Conservation (phyloP, 2,797 vertebrate species). For the Scolopax rusticola region DNA sequence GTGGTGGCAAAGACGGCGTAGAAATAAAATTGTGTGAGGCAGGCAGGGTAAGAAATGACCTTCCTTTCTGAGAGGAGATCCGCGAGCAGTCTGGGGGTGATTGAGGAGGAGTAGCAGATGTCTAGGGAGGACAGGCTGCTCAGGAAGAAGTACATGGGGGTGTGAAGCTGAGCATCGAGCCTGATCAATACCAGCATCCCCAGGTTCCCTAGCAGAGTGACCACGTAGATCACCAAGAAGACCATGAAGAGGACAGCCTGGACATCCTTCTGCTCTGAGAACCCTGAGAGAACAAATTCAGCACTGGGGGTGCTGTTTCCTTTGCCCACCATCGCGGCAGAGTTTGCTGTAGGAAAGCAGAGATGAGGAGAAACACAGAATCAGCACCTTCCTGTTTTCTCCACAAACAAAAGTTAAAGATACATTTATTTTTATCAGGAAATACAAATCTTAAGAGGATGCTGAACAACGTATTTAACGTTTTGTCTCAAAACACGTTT, state of each 20-base stretch:
- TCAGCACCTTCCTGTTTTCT: neutral
- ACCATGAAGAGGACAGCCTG: neutral
- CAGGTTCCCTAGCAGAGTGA: conserved; percentile 20
- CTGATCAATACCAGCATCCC: neutral
- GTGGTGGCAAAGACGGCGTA: conserved; percentile 36
- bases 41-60: neutral
- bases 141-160: conserved; percentile 47
- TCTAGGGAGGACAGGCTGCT: conserved; percentile 17
- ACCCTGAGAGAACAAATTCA: conserved; percentile 16
- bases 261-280: neutral
- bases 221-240: neutral
- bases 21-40: conserved; percentile 42
- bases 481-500: neutral
- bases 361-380: neutral
- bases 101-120: conserved; percentile 39
- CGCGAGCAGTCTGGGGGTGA: neutral
- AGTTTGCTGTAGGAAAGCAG: neutral
- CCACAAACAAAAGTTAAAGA: neutral
- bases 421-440: neutral
- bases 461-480: neutral
- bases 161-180: neutral
- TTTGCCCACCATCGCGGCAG: accelerated
- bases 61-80: neutral
- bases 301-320: neutral
- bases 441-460: neutral